Base-by-base conservation (phyloP, 1,140 invertebrate genomes). In the Euwallacea similis region DNA sequence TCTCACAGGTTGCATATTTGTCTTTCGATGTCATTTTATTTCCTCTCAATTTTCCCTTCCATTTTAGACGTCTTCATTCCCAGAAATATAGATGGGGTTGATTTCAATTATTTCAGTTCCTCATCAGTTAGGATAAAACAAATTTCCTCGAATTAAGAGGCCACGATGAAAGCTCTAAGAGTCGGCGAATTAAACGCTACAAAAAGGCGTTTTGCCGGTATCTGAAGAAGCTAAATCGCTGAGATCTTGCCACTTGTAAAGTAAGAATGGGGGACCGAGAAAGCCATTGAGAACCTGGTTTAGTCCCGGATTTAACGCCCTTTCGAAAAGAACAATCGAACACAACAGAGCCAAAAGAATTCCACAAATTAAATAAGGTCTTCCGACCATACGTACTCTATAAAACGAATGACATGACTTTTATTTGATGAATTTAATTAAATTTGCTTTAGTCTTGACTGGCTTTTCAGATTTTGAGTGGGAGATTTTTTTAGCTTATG, bases 241-340 rank as follows among this genome's bases (percentile, higher is more conserved):
- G 63, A 71, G 65, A 71, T 71, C 69, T 62, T 53, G 69, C 69
- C 62, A 71, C 69, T 71, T 71, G 69, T 71, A 71, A 71, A 71
- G 50, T 71, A 71, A 71, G 69, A 71, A 71, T 43, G 42, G 55
- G 55, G 62, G 61, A 21, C 55, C 1, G 69, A 66, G 62, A 65
- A 71, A 65, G 63, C 69, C 62, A 66, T 71, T 71, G 63, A 65
- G 62, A 66, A 47, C 56, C 63, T 16, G 69, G 69, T 71, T 71
- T 71, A 71, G 69, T 71, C 43, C 42, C 21, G 69, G 69, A 71
- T 71, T 71, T 71, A 65, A 71, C 69, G 69, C 69, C 69, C 61
- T 71, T 64, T 64, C 54, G 64, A 65, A 69, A 69, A 65, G 69
- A 42, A 66, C 62, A 71, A 71, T 71, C 69, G 69, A 71, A 71